Percentiles rank a stretch among this genome's conserved stretches.
phyloP scores from a whole-genome alignment of 2,888 invertebrate species.

The Notocelia uddmanniana region DNA sequence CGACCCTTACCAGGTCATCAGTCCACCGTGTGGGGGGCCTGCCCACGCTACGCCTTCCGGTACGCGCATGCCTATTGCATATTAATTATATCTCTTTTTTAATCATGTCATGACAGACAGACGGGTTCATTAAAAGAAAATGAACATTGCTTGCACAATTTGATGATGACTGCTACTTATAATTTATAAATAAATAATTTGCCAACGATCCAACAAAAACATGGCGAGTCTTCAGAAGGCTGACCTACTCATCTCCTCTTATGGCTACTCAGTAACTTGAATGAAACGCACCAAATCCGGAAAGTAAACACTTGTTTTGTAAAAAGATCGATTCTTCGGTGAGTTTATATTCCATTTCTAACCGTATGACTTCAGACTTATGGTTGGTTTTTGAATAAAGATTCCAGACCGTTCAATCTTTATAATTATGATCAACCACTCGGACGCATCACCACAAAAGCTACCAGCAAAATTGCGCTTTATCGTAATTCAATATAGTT shows the following conservation, averaged over 20 bases:
- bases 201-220: conserved; percentile 28
- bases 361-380: background rate
- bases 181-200: conserved; percentile 14
- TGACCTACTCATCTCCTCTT: conserved; percentile 36
- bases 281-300: conserved; percentile 40
- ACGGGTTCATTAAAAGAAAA: conserved; percentile 11
- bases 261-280: conserved; percentile 39
- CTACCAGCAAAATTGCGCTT: background rate
- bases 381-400: background rate
- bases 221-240: conserved; percentile 16
- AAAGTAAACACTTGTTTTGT: background rate
- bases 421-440: conserved; percentile 2
- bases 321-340: background rate
- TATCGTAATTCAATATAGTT: background rate
- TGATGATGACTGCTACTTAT: background rate
- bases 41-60: too few species aligned
- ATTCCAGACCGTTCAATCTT: background rate
- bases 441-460: background rate
- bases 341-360: background rate
- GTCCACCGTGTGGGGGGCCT: too few species aligned
- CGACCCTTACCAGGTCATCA: too few species aligned
- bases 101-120: background rate
- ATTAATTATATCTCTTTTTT: too few species aligned
- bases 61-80: too few species aligned
- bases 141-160: conserved; percentile 1